Conservation (phyloP, 2,888 invertebrate genomes). For the Drosophila subsilvestris region DNA sequence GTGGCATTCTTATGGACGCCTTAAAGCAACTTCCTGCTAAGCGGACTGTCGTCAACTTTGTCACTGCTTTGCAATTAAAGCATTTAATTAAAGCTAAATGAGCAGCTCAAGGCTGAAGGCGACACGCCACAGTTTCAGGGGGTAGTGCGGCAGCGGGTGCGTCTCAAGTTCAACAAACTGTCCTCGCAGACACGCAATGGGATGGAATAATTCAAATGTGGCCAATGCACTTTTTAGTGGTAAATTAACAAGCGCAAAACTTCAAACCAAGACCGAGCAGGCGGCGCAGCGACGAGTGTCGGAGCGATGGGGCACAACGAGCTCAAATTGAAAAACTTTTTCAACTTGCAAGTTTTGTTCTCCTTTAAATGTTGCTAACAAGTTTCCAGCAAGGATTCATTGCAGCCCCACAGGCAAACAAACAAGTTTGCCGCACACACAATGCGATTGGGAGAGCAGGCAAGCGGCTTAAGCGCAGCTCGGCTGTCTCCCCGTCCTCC, state of each 20-base stretch:
- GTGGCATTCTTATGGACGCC: constrained; percentile 51
- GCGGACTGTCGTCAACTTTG: constrained; percentile 61
- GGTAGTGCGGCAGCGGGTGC: background rate
- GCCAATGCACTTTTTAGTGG: constrained; percentile 68
- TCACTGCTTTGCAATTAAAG: constrained; percentile 29
- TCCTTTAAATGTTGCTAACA: constrained; percentile 41
- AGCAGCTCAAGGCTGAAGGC: constrained; percentile 38
- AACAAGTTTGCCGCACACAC: constrained; percentile 33
- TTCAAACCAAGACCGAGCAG: constrained; percentile 13
- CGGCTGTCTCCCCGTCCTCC: background rate
- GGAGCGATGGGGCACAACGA: constrained; percentile 22
- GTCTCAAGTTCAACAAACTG: constrained; percentile 54
- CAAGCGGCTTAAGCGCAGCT: constrained; percentile 15
- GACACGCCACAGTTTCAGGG: background rate
- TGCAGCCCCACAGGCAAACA: constrained; percentile 54
- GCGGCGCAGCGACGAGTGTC: background rate
- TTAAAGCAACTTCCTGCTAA: constrained; percentile 49
- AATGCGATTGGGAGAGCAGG: constrained; percentile 38
- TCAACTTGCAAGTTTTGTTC: constrained; percentile 66
- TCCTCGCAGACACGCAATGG: constrained; percentile 57
- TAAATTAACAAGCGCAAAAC: constrained; percentile 66
- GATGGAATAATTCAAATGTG: constrained; percentile 64
- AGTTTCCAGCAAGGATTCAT: constrained; percentile 60
- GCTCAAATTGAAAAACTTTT: constrained; percentile 76
- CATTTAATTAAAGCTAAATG: constrained; percentile 57